A percentile compares a stretch with the other conserved stretches of the same genome.
These are phyloP conservation scores for Pseudanteris insignis DNA, from an alignment of 2,888 invertebrate species.

Conservation along the genomic window DNA sequence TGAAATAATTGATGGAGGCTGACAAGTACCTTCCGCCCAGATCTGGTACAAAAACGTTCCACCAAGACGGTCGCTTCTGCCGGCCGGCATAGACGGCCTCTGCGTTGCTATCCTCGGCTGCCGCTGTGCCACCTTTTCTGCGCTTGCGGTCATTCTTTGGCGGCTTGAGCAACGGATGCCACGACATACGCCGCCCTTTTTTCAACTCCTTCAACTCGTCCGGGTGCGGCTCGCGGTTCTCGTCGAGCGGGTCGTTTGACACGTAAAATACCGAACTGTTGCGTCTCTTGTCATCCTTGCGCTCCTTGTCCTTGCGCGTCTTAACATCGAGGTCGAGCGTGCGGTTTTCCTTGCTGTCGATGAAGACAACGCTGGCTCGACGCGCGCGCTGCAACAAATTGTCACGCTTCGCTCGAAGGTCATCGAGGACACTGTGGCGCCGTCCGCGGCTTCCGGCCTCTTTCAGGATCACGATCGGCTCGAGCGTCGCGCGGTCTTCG, in stretches of 20 bases:
- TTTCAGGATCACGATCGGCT: slow-evolving; percentile 49
- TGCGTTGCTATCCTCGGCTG: slow-evolving; percentile 66
- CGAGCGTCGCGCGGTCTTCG: slow-evolving; percentile 34
- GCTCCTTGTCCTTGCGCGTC: slow-evolving; percentile 51
- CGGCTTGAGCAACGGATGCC: slow-evolving; percentile 67
- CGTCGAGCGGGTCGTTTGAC: slow-evolving; percentile 56
- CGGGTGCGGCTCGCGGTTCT: slow-evolving; percentile 17
- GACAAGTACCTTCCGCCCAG: slow-evolving; percentile 57
- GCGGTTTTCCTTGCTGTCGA: slow-evolving; percentile 54
- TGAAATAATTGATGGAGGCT: no score
- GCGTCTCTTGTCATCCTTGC: slow-evolving; percentile 50
- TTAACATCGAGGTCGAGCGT: slow-evolving; percentile 45
- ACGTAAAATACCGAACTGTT: slow-evolving; percentile 63
- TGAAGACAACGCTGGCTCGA: slow-evolving; percentile 55
- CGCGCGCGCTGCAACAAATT: slow-evolving; percentile 59
- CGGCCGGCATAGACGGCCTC: slow-evolving; percentile 67
- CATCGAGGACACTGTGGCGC: slow-evolving; percentile 64
- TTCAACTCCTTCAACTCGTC: slow-evolving; percentile 59
- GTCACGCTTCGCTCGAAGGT: slow-evolving; percentile 59
- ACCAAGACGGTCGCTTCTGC: slow-evolving; percentile 86
- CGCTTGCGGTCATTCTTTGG: slow-evolving; percentile 65
- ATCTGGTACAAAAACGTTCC: slow-evolving; percentile 87
- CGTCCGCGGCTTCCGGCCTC: slow-evolving; percentile 49
- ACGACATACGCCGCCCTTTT: slow-evolving; percentile 74
- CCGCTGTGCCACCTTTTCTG: slow-evolving; percentile 68